Percentiles rank a stretch among this genome's conserved stretches.
These are phyloP conservation scores for Mycogona germanica DNA, from an alignment of 2,888 invertebrate species.

Conservation along the genomic window DNA sequence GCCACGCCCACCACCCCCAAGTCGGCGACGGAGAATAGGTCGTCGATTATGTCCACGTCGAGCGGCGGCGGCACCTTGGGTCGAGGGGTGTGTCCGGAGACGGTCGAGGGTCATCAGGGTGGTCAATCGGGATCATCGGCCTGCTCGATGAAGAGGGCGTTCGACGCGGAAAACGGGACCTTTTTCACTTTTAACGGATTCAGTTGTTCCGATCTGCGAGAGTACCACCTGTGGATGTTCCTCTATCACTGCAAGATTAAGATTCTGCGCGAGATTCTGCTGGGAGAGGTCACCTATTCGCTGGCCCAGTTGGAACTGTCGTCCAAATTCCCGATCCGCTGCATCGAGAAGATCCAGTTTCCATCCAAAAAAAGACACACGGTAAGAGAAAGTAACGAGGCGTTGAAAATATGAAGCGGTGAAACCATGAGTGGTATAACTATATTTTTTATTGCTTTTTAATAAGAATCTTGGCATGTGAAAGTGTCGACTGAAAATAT, in stretches of 20 bases:
- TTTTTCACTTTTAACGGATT: neutral
- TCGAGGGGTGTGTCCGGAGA: neutral
- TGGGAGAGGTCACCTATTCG: neutral
- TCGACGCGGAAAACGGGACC: slow-evolving; percentile 5
- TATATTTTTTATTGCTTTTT: no score
- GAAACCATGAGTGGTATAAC: no score
- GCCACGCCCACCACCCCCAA: no score
- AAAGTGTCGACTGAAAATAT: no score
- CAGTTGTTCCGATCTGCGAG: neutral
- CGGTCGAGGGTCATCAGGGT: neutral
- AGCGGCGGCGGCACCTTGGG: neutral
- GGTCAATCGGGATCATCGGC: neutral
- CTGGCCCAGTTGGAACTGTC: slow-evolving; percentile 8
- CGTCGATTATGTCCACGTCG: no score
- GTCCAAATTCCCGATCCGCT: neutral
- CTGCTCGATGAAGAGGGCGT: neutral
- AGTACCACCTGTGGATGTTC: neutral
- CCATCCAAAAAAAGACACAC: neutral
- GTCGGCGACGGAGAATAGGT: no score
- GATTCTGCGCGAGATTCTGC: slow-evolving; percentile 7
- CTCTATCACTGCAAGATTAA: slow-evolving; percentile 6
- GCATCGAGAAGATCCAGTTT: neutral
- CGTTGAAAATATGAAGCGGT: no score
- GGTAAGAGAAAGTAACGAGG: no score
- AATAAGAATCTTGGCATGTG: no score